These are phyloP conservation scores for Gymnocypris eckloni DNA, from an alignment of 2,797 vertebrate genomes.

Conservation along the genomic window DNA sequence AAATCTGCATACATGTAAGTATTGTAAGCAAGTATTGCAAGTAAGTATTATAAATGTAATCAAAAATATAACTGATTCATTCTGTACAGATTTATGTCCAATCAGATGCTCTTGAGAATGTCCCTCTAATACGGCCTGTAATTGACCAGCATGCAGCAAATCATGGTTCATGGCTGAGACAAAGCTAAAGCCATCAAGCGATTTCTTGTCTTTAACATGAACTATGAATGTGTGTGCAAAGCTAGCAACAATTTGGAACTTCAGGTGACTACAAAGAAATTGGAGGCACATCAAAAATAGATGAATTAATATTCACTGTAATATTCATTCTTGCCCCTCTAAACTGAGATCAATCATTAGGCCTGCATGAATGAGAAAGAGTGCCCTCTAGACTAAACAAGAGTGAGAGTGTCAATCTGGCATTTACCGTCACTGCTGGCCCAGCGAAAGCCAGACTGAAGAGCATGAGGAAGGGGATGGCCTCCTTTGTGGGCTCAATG, in stretches of 20 bases:
- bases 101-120: neutral
- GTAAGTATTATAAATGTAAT: too few species aligned
- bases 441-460: slow-evolving; percentile 95
- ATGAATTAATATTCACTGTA: neutral
- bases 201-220: neutral
- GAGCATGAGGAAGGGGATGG: slow-evolving; percentile 92
- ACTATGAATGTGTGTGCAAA: neutral
- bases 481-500: slow-evolving; percentile 91
- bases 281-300: neutral
- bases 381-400: neutral
- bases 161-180: neutral
- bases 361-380: slow-evolving; percentile 14
- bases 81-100: neutral
- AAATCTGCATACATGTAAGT: too few species aligned
- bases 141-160: neutral
- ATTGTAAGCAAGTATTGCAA: too few species aligned
- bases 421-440: slow-evolving; percentile 88
- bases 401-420: neutral
- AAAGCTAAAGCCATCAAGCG: neutral
- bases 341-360: slow-evolving; percentile 33
- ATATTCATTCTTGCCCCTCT: slow-evolving; percentile 1
- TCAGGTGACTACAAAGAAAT: neutral
- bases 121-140: neutral
- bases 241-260: slow-evolving; percentile 5
- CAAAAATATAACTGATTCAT: neutral